Percentiles rank a stretch among this genome's conserved stretches.
Conservation (phyloP, 2,113 vertebrate genomes). For the Halcyon malimbica region DNA sequence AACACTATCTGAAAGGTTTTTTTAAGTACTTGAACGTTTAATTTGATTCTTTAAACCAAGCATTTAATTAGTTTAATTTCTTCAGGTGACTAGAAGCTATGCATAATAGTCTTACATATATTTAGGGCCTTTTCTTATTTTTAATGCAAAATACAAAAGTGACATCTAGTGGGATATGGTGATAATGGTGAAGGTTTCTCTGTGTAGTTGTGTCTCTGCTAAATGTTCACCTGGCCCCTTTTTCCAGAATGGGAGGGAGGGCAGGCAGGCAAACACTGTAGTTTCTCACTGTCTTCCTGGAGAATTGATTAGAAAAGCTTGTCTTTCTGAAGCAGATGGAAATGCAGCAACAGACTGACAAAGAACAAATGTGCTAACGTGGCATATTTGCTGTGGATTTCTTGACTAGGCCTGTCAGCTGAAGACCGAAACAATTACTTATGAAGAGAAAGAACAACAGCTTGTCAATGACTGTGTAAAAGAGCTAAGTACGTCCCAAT, state of each 20-base stretch:
- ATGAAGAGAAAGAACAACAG: slow-evolving; percentile 97
- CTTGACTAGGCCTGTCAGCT: slow-evolving; percentile 88
- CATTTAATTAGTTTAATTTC: not conserved
- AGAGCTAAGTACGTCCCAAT: slow-evolving; percentile 89
- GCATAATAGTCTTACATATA: too few relatives aligned
- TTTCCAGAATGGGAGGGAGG: not conserved
- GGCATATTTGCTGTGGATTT: slow-evolving; percentile 33
- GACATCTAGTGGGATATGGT: slow-evolving; percentile 36
- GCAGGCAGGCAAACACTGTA: not conserved
- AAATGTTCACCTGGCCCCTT: not conserved
- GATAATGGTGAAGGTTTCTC: not conserved
- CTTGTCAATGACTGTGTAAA: slow-evolving; percentile 98
- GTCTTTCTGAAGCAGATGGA: slow-evolving; percentile 33
- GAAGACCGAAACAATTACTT: slow-evolving; percentile 96
- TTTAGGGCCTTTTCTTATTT: not conserved
- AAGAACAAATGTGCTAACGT: not conserved
- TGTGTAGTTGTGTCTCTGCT: not conserved
- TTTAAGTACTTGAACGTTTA: not conserved
- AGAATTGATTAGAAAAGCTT: not conserved
- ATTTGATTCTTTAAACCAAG: not conserved
- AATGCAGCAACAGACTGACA: not conserved
- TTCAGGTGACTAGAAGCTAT: not conserved
- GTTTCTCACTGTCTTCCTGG: not conserved
- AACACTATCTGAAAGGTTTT: not conserved
- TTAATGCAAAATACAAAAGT: not conserved